Conservation (phyloP, 1,140 invertebrate species). For the Pseudomyrmex flavicornis region DNA sequence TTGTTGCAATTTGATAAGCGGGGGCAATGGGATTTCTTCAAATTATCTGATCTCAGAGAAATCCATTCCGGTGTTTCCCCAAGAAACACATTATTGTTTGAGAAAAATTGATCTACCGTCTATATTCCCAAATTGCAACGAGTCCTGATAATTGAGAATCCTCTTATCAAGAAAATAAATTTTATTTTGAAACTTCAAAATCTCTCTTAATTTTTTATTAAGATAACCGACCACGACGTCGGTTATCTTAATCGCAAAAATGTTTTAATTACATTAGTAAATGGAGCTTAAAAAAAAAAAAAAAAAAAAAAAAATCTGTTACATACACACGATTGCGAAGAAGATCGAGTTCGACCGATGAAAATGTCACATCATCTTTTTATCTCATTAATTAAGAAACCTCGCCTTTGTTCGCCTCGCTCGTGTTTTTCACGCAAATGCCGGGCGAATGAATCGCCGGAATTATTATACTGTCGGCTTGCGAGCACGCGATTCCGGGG, state of each 20-base stretch:
- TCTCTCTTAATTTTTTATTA: neutral
- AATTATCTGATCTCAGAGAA: no score
- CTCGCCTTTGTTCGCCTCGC: slow-evolving; percentile 23
- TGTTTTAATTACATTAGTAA: neutral
- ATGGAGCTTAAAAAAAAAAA: neutral
- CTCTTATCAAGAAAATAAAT: no score
- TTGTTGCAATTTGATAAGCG: no score
- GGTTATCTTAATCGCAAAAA: neutral
- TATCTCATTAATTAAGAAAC: slow-evolving; percentile 50
- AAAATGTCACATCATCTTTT: neutral
- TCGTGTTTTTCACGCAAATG: slow-evolving; percentile 54
- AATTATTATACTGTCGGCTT: slow-evolving; percentile 52
- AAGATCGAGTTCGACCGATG: neutral
- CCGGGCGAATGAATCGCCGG: slow-evolving; percentile 53
- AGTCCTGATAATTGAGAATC: no score
- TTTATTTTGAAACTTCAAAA: neutral
- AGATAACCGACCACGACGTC: no score
- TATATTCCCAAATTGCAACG: no score
- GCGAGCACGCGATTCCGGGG: slow-evolving; percentile 45
- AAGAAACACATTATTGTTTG: no score
- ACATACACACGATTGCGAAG: neutral
- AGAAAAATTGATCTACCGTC: no score
- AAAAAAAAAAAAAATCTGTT: no score
- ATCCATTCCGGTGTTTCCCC: no score
- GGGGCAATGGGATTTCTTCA: no score